phyloP scores from a whole-genome alignment of 2,797 vertebrate genomes.

The Sciaenops ocellatus region DNA sequence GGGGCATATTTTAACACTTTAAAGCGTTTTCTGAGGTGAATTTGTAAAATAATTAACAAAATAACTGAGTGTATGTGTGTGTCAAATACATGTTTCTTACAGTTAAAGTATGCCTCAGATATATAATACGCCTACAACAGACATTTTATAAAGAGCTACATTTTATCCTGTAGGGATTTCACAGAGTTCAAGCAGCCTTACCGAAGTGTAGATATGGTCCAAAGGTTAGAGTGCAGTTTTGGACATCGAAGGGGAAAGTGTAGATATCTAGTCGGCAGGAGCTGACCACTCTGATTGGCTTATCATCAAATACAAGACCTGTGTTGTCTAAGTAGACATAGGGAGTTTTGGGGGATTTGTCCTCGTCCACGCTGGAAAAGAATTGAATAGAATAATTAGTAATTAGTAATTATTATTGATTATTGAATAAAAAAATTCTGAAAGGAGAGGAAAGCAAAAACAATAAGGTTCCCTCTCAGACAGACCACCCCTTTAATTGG shows the following conservation, averaged over 20 bases:
- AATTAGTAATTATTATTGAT: too few species aligned
- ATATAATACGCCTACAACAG: background rate
- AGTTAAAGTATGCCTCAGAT: background rate
- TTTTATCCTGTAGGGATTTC: background rate
- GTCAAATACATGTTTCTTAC: background rate
- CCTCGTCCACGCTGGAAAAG: slow-evolving; percentile 75
- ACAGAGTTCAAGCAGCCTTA: slow-evolving; percentile 43
- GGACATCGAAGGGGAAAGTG: slow-evolving; percentile 83
- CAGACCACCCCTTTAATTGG: background rate
- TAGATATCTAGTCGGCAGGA: slow-evolving; percentile 79
- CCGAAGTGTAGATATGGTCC: slow-evolving; percentile 74
- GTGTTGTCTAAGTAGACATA: slow-evolving; percentile 77
- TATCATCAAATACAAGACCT: slow-evolving; percentile 73
- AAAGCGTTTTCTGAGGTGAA: background rate
- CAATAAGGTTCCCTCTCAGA: background rate
- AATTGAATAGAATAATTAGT: background rate
- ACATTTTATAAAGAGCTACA: background rate
- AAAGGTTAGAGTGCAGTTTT: slow-evolving; percentile 79
- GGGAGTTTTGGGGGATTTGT: slow-evolving; percentile 66
- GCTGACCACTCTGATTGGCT: slow-evolving; percentile 71
- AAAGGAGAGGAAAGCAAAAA: background rate
- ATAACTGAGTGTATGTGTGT: background rate
- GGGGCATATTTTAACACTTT: background rate
- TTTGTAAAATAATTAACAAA: background rate
- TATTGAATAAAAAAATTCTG: too few species aligned